These are phyloP conservation scores for Phalangium opilio DNA, from an alignment of 2,888 invertebrate genomes.

Conservation along the genomic window DNA sequence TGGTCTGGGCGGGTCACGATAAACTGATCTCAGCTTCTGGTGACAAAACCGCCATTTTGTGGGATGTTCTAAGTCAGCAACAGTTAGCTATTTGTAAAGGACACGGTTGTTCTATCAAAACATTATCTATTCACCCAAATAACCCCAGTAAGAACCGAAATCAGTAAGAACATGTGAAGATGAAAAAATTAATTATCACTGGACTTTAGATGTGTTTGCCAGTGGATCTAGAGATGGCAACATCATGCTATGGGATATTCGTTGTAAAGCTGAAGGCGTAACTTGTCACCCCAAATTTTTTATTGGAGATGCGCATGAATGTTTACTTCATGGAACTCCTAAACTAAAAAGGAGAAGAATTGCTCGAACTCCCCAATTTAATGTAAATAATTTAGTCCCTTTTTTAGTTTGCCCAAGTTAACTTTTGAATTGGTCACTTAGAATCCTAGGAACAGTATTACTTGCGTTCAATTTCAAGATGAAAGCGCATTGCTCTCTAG, in stretches of 20 bases:
- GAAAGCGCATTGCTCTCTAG: conserved; percentile 61
- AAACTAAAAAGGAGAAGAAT: too few relatives aligned
- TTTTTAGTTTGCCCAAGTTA: too few relatives aligned
- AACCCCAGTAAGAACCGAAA: too few relatives aligned
- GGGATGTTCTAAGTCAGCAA: conserved; percentile 41
- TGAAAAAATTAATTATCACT: too few relatives aligned
- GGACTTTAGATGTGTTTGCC: conserved; percentile 57
- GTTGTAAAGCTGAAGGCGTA: conserved; percentile 26
- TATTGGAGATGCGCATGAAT: too few relatives aligned
- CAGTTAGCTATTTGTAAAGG: conserved; percentile 42
- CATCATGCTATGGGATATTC: conserved; percentile 68
- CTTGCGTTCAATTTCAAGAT: conserved; percentile 67
- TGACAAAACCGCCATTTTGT: conserved; percentile 65
- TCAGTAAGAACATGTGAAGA: too few relatives aligned
- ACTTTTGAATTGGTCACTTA: background rate
- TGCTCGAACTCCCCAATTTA: too few relatives aligned
- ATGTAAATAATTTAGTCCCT: too few relatives aligned
- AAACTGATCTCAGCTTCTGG: conserved; percentile 67
- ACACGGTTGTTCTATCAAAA: conserved; percentile 67
- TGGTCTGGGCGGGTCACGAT: conserved; percentile 25
- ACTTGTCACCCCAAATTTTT: too few relatives aligned
- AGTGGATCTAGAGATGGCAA: conserved; percentile 77
- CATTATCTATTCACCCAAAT: too few relatives aligned
- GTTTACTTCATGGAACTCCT: too few relatives aligned
- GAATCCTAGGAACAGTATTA: conserved; percentile 39